phyloP scores from a whole-genome alignment of 2,797 vertebrate species.

The Podarcis siculus region DNA sequence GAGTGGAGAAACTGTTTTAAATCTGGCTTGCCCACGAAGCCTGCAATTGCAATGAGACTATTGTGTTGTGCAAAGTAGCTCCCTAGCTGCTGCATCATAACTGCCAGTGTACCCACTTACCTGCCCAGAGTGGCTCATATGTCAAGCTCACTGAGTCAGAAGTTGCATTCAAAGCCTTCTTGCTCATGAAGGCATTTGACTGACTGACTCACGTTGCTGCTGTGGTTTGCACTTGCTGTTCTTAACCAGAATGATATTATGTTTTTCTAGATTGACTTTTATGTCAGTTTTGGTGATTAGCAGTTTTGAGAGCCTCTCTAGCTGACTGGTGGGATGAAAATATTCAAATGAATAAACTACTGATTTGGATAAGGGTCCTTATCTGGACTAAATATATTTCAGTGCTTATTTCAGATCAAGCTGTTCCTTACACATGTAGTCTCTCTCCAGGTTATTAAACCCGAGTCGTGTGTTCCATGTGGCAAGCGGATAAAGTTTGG shows the following conservation, averaged over 20 bases:
- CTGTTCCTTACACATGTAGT: neutral
- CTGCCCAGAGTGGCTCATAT: neutral
- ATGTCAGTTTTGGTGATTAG: neutral
- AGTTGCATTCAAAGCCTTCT: neutral
- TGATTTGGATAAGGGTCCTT: neutral
- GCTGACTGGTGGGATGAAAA: neutral
- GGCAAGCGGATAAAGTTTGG: slow-evolving; percentile 98
- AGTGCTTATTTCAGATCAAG: neutral
- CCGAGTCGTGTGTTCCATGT: slow-evolving; percentile 95
- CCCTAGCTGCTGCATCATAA: neutral
- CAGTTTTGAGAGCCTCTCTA: neutral
- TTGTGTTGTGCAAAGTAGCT: neutral
- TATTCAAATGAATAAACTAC: neutral
- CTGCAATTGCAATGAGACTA: neutral
- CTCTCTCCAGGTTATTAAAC: slow-evolving; percentile 92
- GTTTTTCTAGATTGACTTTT: neutral
- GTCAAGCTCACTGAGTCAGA: neutral
- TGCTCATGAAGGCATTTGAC: neutral
- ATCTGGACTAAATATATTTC: neutral
- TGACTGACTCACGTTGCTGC: neutral
- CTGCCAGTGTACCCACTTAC: neutral
- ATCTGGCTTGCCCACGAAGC: neutral
- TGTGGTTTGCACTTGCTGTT: neutral
- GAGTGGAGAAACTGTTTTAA: neutral
- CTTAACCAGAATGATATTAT: neutral